Evolutionary conservation across 2,113 vertebrate species (phyloP).

Genomic region (Protomyctophum bolini): DNA sequence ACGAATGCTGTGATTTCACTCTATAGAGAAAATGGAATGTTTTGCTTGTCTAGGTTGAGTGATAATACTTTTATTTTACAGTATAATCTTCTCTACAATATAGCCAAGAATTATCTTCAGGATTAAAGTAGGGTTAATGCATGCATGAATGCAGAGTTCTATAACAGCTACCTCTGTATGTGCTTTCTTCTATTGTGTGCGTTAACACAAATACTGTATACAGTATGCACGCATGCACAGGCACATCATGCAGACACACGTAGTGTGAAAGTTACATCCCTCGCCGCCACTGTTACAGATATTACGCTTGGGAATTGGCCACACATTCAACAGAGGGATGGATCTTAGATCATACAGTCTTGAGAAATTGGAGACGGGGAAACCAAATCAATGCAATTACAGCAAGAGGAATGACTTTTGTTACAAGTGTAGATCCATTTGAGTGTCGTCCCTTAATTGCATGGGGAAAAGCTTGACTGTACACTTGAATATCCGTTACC

Average conservation of each 20-base stretch:
- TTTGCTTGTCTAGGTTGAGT: too few species aligned
- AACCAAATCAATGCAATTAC: constrained; percentile 61
- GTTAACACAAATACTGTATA: too few species aligned
- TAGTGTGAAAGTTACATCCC: constrained; percentile 17
- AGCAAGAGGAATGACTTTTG: constrained; percentile 49
- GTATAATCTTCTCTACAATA: too few species aligned
- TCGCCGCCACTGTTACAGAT: constrained; percentile 45
- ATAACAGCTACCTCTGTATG: background rate
- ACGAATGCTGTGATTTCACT: too few species aligned
- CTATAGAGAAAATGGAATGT: too few species aligned
- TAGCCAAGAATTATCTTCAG: too few species aligned
- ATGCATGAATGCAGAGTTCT: too few species aligned
- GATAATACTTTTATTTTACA: too few species aligned
- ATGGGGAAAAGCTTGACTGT: constrained; percentile 15
- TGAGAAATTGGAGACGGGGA: constrained; percentile 37
- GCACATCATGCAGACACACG: too few species aligned
- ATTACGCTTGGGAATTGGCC: constrained; percentile 50
- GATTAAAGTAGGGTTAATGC: too few species aligned
- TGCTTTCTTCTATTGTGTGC: background rate
- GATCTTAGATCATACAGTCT: constrained; percentile 43
- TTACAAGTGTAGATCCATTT: constrained; percentile 50
- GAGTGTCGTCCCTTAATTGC: constrained; percentile 39
- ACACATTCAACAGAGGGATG: constrained; percentile 50
- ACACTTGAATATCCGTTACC: constrained; percentile 47
- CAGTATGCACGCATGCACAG: too few species aligned